A percentile compares a stretch with the other conserved stretches of the same genome.
Evolutionary conservation across 53 echinoderm and acorn worm genomes (phyloP).

Genomic region (Paracentrotus lividus): DNA sequence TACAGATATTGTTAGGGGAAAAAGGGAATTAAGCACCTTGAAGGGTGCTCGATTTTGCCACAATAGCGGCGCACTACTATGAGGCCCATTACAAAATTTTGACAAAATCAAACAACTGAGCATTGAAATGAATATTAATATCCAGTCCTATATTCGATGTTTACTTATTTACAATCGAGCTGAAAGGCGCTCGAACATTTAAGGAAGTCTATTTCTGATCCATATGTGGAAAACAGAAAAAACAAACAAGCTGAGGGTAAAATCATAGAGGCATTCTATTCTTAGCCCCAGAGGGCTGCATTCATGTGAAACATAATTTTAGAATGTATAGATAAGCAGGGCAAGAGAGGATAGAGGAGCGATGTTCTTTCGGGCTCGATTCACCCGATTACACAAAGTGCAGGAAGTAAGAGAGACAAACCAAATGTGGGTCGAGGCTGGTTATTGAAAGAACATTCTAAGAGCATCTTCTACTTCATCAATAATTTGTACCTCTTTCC

Average conservation of each 20-base stretch:
- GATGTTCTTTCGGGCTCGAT: not conserved
- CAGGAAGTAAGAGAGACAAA: not conserved
- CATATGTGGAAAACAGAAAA: too few species aligned
- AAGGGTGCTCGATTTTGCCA: too few species aligned
- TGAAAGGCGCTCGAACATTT: too few species aligned
- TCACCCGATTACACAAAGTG: constrained; percentile 43
- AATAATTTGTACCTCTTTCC: not conserved
- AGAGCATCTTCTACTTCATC: constrained; percentile 1
- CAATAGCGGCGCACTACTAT: too few species aligned
- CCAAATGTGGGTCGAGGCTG: not conserved
- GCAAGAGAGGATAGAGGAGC: not conserved
- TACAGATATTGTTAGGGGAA: too few species aligned
- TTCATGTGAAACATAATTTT: not conserved
- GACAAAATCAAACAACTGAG: too few species aligned
- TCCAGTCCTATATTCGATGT: too few species aligned
- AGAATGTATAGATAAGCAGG: not conserved
- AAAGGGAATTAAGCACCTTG: too few species aligned
- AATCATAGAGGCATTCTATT: not conserved
- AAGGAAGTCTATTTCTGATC: too few species aligned
- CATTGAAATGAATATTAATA: too few species aligned
- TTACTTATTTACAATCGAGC: too few species aligned
- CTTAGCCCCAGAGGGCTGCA: not conserved
- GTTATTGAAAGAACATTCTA: constrained; percentile 4
- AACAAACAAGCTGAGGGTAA: not conserved
- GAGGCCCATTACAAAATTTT: too few species aligned